Conservation (phyloP, 2,113 vertebrate genomes). For the Archocentrus centrarchus region DNA sequence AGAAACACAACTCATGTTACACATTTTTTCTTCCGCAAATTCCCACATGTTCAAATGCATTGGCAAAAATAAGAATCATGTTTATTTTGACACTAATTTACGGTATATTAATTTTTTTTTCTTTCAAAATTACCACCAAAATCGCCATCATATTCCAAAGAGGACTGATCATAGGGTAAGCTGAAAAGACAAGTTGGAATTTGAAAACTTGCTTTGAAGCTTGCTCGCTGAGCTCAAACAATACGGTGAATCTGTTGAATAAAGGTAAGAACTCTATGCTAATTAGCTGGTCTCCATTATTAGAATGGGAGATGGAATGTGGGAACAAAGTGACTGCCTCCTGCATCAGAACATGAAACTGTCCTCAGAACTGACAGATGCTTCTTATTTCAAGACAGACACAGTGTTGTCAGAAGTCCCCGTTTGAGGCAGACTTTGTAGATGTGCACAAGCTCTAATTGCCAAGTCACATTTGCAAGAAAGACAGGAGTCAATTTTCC, state of each 20-base stretch:
- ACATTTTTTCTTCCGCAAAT: not conserved
- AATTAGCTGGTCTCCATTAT: slow-evolving; percentile 82
- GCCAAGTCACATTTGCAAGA: slow-evolving; percentile 80
- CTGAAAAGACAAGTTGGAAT: slow-evolving; percentile 61
- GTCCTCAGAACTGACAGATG: slow-evolving; percentile 86
- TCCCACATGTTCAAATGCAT: slow-evolving; percentile 20
- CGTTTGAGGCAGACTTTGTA: slow-evolving; percentile 81
- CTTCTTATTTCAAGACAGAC: slow-evolving; percentile 82
- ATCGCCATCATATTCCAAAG: slow-evolving; percentile 47
- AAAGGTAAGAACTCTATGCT: slow-evolving; percentile 80
- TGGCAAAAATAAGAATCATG: slow-evolving; percentile 16
- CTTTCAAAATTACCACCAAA: slow-evolving; percentile 15
- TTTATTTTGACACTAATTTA: slow-evolving; percentile 33
- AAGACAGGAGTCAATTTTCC: slow-evolving; percentile 79
- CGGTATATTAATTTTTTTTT: not conserved
- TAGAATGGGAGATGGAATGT: slow-evolving; percentile 80
- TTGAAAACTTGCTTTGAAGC: slow-evolving; percentile 72
- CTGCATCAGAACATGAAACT: slow-evolving; percentile 83
- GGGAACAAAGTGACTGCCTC: slow-evolving; percentile 80
- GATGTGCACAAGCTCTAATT: slow-evolving; percentile 81
- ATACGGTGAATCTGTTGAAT: slow-evolving; percentile 72
- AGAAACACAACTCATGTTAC: slow-evolving; percentile 13
- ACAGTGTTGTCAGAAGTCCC: slow-evolving; percentile 79
- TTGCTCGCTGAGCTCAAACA: slow-evolving; percentile 67
- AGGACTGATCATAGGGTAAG: slow-evolving; percentile 55